phyloP scores from a whole-genome alignment of 2,797 vertebrate species.

The Sebastes diaconus region DNA sequence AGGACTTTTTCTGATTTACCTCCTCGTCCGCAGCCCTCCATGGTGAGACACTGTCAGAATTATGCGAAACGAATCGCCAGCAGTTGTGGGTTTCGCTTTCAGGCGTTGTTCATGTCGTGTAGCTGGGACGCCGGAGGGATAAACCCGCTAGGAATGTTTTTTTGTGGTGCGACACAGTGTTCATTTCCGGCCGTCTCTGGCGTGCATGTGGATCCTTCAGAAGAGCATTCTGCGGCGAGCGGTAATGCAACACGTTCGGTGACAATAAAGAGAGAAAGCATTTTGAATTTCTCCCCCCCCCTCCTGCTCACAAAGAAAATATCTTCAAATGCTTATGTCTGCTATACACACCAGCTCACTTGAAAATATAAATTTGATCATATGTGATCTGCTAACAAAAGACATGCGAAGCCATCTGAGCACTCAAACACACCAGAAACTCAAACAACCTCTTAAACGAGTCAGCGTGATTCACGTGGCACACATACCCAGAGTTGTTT shows the following conservation, averaged over 20 bases:
- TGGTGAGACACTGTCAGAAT: constrained; percentile 5
- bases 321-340: not conserved
- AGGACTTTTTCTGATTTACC: constrained; percentile 36
- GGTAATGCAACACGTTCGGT: constrained; percentile 39
- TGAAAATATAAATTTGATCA: constrained; percentile 18
- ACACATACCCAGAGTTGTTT: constrained; percentile 56
- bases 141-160: constrained; percentile 31
- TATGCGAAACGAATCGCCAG: constrained; percentile 29
- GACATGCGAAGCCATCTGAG: not conserved
- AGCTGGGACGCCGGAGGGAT: constrained; percentile 17
- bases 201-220: constrained; percentile 28
- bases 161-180: constrained; percentile 23
- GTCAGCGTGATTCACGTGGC: constrained; percentile 39
- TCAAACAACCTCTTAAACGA: constrained; percentile 18
- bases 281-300: not conserved
- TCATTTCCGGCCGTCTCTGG: constrained; percentile 31
- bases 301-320: not conserved
- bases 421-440: constrained; percentile 11
- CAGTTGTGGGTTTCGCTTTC: constrained; percentile 21
- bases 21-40: not conserved
- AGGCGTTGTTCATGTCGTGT: constrained; percentile 5
- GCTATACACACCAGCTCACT: not conserved
- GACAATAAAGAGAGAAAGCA: constrained; percentile 15
- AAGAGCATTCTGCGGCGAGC: constrained; percentile 33
- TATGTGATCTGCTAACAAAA: constrained; percentile 7